phyloP scores from a whole-genome alignment of 2,888 invertebrate species.

The Drosophila picticornis region DNA sequence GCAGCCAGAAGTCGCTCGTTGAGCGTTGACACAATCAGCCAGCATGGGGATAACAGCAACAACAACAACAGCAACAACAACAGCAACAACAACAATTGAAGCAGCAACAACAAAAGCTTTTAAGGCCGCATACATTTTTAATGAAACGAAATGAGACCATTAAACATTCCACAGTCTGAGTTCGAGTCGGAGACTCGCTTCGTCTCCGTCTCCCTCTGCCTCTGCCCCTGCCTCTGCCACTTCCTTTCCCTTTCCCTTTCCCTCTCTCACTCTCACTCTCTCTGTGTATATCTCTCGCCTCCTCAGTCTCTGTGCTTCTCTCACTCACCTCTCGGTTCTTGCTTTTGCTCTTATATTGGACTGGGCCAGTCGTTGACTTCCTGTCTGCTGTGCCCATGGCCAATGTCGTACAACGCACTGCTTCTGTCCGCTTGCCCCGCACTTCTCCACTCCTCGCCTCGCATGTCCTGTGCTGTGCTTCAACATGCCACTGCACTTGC shows the following conservation, averaged over 20 bases:
- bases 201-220: not conserved
- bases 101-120: constrained; percentile 74
- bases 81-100: constrained; percentile 27
- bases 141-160: constrained; percentile 80
- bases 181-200: constrained; percentile 26
- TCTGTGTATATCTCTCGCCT: too few relatives aligned
- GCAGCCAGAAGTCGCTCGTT: constrained; percentile 24
- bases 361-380: constrained; percentile 55
- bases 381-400: constrained; percentile 57
- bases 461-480: not conserved
- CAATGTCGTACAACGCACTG: constrained; percentile 46
- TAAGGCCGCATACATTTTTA: constrained; percentile 78
- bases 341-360: constrained; percentile 13
- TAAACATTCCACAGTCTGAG: constrained; percentile 69
- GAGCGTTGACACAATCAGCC: constrained; percentile 40
- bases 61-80: constrained; percentile 55
- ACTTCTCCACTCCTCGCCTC: not conserved
- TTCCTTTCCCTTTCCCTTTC: not conserved
- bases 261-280: not conserved
- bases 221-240: too few relatives aligned
- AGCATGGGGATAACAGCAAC: constrained; percentile 32
- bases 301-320: not conserved
- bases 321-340: not conserved
- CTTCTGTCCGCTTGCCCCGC: not conserved
- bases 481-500: constrained; percentile 24